Conservation (phyloP, 2,113 vertebrate species). For the Scomber colias region DNA sequence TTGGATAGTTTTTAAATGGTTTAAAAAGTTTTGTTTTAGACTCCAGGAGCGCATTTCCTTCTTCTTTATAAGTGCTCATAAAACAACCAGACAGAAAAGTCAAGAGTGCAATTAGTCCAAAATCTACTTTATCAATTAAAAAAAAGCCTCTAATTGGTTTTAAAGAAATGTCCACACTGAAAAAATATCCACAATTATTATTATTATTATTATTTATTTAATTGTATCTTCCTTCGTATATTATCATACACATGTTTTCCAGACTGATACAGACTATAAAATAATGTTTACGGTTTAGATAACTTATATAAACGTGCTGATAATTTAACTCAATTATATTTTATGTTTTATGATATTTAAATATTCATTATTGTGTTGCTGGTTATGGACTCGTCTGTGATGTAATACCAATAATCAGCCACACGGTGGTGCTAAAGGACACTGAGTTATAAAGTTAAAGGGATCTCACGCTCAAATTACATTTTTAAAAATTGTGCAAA, state of each 20-base stretch:
- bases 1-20: no score
- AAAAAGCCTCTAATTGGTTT: no score
- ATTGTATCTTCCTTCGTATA: neutral
- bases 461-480: neutral
- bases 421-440: slow-evolving; percentile 1
- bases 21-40: neutral
- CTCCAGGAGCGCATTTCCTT: neutral
- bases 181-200: neutral
- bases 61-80: slow-evolving; percentile 9
- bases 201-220: neutral
- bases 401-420: neutral
- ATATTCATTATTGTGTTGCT: no score
- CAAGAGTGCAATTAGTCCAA: no score
- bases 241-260: neutral
- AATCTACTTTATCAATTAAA: no score
- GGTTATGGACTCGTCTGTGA: no score
- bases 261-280: neutral
- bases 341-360: neutral
- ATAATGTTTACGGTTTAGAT: no score
- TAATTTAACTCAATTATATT: neutral
- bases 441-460: neutral
- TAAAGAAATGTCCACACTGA: neutral
- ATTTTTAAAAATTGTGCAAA: no score
- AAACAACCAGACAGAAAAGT: slow-evolving; percentile 21
- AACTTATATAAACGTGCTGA: neutral